A percentile compares a stretch with the other conserved stretches of the same genome.
phyloP scores from a whole-genome alignment of 1,140 invertebrate genomes.

The Heliconius hermathena region DNA sequence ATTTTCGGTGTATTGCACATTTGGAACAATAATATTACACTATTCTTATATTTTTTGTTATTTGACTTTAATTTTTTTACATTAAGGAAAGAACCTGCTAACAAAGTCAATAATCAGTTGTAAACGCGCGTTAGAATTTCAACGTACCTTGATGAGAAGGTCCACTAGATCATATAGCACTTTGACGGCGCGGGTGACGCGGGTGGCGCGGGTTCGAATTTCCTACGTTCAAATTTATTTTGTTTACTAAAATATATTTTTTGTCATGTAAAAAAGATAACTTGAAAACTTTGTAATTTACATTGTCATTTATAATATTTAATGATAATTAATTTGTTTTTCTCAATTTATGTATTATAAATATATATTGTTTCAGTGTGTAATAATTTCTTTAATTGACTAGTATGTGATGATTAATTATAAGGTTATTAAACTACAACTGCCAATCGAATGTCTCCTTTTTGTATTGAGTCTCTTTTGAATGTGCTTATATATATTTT shows the following conservation, averaged over 20 bases:
- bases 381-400: conserved; percentile 23
- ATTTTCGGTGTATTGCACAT: not conserved
- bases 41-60: not conserved
- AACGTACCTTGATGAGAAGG: no score
- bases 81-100: no score
- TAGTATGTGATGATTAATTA: conserved; percentile 38
- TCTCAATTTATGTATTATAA: not conserved
- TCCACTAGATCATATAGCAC: no score
- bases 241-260: not conserved
- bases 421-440: conserved; percentile 38
- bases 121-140: no score
- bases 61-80: no score
- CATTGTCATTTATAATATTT: not conserved
- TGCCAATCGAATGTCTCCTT: conserved; percentile 36
- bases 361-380: conserved; percentile 6
- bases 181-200: no score
- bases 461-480: conserved; percentile 19
- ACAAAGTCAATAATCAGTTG: no score
- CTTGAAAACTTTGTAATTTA: no score
- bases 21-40: not conserved
- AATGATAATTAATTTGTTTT: not conserved
- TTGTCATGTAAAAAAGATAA: not conserved
- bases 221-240: no score
- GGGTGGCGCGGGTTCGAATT: no score
- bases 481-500: not conserved